Base-by-base conservation (phyloP, 1,140 invertebrate genomes). In the Drosophila busckii region DNA sequence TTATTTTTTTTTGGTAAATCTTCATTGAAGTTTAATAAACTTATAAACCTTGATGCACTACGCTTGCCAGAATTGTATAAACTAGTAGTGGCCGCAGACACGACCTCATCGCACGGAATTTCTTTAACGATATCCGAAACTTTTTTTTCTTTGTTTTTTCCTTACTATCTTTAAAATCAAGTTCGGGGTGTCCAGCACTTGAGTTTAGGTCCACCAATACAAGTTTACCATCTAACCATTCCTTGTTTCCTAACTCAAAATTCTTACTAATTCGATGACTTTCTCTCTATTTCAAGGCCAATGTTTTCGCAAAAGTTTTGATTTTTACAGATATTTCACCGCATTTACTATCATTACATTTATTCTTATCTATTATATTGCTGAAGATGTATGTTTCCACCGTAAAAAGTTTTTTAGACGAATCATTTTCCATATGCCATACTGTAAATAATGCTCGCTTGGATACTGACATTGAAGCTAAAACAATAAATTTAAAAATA, bases 401-500 rank as follows among this genome's bases (percentile, higher is more conserved):
- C 12, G 37, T 20, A 1, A 53, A 19, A 23, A 22, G 2, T 32
- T 41, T 48, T n/a, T 34, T 61, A 46, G 19, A n/a, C 7, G 15
- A 19, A 7, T 34, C 28, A 46, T 25, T 52, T 53, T 28, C 35
- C 10, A 13, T 9, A 41, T 40, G 37, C 49, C 58, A 54, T 8
- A 20, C 12, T 13, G 25, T 6, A 42, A 23, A 48, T 15, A 49
- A 37, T 9, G 22, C 7, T 4, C 38, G 22, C 45, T 35, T 31
- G 16, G 0, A 8, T 23, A 31, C 32, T 42, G 37, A 49, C 59
- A 55, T 49, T 35, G 12, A 22, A 42, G 34, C 20, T 28, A 42
- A 48, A 48, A 55, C 9, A 29, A 61, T 2, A 54, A 8, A 42
- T n/a, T 45, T 60, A 35, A 48, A 0, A 55, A 17, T 3, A 4